These are phyloP conservation scores for Coleophora deauratella DNA, from an alignment of 2,888 invertebrate genomes.

Conservation along the genomic window DNA sequence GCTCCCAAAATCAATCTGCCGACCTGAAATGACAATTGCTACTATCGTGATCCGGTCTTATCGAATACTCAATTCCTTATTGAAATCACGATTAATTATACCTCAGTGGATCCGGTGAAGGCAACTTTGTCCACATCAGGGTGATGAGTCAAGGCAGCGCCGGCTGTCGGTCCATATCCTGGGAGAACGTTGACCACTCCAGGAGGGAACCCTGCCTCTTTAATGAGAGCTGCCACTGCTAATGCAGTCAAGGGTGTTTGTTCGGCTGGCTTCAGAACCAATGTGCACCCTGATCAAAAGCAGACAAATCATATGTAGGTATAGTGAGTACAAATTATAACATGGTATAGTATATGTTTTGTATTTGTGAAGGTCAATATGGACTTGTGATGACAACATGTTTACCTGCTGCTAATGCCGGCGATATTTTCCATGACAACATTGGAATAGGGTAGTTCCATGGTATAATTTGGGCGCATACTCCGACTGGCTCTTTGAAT, in stretches of 20 bases:
- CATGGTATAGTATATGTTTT: too few relatives aligned
- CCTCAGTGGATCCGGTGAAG: conserved; percentile 76
- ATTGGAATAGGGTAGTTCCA: conserved; percentile 96
- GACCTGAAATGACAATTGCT: conserved; percentile 42
- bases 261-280: conserved; percentile 95
- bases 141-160: conserved; percentile 84
- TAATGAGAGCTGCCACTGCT: conserved; percentile 87
- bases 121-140: conserved; percentile 89
- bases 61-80: too few relatives aligned
- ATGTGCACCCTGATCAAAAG: conserved; percentile 78
- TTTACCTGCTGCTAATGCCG: conserved; percentile 79
- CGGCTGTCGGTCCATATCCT: conserved; percentile 88
- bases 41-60: too few relatives aligned
- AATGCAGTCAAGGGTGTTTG: conserved; percentile 95
- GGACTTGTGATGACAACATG: too few relatives aligned
- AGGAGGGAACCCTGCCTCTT: conserved; percentile 92
- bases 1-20: conserved; percentile 76
- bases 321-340: too few relatives aligned
- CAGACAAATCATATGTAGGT: too few relatives aligned
- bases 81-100: conserved; percentile 16
- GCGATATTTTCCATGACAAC: conserved; percentile 95
- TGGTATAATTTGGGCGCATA: conserved; percentile 94
- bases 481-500: conserved; percentile 88
- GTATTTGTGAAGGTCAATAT: too few relatives aligned
- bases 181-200: conserved; percentile 95